These are phyloP conservation scores for Myotis planiceps DNA, from an alignment of 2,797 vertebrate species.

Conservation along the genomic window DNA sequence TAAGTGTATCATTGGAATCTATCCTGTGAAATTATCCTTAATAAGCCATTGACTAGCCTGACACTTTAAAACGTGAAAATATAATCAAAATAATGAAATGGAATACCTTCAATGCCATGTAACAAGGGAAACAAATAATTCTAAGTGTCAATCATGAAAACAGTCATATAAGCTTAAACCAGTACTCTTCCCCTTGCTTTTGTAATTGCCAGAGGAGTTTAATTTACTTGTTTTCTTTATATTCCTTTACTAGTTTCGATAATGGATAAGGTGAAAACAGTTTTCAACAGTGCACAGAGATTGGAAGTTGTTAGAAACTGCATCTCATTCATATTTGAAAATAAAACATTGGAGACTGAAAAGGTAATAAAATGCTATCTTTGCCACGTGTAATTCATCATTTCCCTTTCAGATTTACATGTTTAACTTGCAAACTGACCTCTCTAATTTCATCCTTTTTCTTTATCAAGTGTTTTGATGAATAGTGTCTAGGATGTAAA, in stretches of 20 bases:
- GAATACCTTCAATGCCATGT: background rate
- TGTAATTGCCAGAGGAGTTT: slow-evolving; percentile 42
- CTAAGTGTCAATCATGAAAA: slow-evolving; percentile 6
- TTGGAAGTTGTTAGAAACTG: slow-evolving; percentile 97
- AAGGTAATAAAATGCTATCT: slow-evolving; percentile 90
- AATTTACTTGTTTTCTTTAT: slow-evolving; percentile 75
- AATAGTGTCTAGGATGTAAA: slow-evolving; percentile 60
- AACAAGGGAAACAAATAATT: slow-evolving; percentile 28
- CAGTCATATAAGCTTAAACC: background rate
- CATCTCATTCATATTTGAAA: slow-evolving; percentile 97
- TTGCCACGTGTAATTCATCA: slow-evolving; percentile 34
- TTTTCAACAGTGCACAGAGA: slow-evolving; percentile 98
- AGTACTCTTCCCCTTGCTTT: slow-evolving; percentile 38
- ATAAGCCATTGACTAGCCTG: background rate
- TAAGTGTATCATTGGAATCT: background rate
- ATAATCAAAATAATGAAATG: background rate
- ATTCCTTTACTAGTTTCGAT: slow-evolving; percentile 92
- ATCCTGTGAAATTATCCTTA: slow-evolving; percentile 4
- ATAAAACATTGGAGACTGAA: slow-evolving; percentile 97
- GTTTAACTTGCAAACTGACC: slow-evolving; percentile 1
- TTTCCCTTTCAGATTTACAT: slow-evolving; percentile 63
- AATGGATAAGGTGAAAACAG: slow-evolving; percentile 92
- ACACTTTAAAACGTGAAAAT: slow-evolving; percentile 4
- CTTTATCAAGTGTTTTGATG: slow-evolving; percentile 60
- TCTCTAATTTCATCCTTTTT: slow-evolving; percentile 40